Percentiles rank a stretch among this genome's conserved stretches.
phyloP scores from a whole-genome alignment of 2,113 vertebrate species.

The Oncorhynchus nerka region DNA sequence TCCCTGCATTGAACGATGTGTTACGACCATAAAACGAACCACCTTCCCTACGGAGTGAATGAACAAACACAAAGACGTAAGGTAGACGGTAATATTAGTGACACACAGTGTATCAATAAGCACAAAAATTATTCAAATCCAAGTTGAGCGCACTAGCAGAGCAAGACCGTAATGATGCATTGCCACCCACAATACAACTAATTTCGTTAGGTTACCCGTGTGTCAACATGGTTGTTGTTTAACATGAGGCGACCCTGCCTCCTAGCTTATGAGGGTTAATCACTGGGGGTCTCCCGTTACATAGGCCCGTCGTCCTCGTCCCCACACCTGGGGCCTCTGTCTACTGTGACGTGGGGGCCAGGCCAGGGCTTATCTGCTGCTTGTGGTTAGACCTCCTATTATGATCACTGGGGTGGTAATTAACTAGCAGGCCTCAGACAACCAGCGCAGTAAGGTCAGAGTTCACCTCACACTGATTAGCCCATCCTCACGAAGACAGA shows the following conservation, averaged over 20 bases:
- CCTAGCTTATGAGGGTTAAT: conserved; percentile 74
- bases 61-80: background rate
- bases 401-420: no score
- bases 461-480: no score
- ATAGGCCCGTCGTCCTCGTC: conserved; percentile 50
- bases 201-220: conserved; percentile 44
- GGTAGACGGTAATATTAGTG: no score
- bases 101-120: no score
- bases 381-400: no score
- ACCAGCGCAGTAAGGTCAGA: no score
- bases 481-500: no score
- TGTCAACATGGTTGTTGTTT: background rate
- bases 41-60: no score
- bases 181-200: conserved; percentile 64
- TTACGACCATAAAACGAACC: background rate
- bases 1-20: background rate
- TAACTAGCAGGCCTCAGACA: no score
- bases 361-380: no score
- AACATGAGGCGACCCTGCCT: conserved; percentile 1
- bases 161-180: conserved; percentile 37
- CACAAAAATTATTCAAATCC: background rate
- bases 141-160: background rate
- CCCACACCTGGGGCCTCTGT: conserved; percentile 72
- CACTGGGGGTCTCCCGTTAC: conserved; percentile 72
- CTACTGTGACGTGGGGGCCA: background rate